Evolutionary conservation across 2,797 vertebrate species (phyloP).

Genomic region (Coregonus ussuriensis): DNA sequence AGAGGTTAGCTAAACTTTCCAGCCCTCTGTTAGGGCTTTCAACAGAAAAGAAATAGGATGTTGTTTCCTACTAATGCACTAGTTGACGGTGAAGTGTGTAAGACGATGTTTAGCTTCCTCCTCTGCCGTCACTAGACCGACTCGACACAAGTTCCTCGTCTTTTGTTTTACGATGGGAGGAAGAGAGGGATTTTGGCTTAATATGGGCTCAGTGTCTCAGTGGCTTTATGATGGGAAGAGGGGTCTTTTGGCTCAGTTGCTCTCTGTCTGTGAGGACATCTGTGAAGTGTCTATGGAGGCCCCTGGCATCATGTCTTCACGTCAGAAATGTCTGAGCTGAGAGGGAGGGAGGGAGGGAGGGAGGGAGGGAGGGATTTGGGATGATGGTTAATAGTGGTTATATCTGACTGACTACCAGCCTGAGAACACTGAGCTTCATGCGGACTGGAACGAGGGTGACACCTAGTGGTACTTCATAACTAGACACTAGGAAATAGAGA

Average conservation of each 20-base stretch:
- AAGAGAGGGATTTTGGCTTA: conserved; percentile 7
- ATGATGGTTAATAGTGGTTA: background rate
- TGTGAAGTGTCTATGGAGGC: conserved; percentile 16
- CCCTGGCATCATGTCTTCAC: conserved; percentile 2
- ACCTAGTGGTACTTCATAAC: conserved; percentile 56
- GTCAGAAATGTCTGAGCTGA: conserved; percentile 22
- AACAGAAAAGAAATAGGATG: background rate
- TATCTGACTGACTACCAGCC: background rate
- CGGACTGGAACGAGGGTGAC: conserved; percentile 49
- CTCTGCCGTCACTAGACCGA: background rate
- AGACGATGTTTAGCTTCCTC: background rate
- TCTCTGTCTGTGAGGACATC: conserved; percentile 11
- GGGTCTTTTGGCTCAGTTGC: background rate
- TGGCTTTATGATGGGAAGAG: no score
- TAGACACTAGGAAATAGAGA: background rate
- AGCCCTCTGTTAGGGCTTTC: conserved; percentile 13
- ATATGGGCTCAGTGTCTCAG: conserved; percentile 12
- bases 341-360: background rate
- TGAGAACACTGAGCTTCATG: background rate
- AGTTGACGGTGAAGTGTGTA: background rate
- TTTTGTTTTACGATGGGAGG: conserved; percentile 5
- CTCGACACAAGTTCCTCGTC: background rate
- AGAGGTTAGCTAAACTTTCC: conserved; percentile 50
- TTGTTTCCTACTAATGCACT: conserved; percentile 3
- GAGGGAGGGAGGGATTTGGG: background rate